Base-by-base conservation (phyloP, 53 echinoderm and acorn worm species). In the Astropecten irregularis region DNA sequence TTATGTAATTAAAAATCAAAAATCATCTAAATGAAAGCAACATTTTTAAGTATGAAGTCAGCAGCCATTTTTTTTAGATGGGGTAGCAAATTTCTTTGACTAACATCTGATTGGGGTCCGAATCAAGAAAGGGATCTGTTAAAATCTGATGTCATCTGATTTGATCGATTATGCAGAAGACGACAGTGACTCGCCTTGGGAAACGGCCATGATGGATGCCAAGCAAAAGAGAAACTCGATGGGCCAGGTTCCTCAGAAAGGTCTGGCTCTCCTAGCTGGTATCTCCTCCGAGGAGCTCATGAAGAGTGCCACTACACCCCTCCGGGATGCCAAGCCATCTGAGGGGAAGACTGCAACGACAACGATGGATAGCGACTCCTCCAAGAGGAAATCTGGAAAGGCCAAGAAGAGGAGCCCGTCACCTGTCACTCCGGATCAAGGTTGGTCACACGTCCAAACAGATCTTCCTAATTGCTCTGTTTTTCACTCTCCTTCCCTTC, bases 141-240 rank as follows among this genome's bases (percentile, higher is more conserved):
- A n/a, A n/a, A n/a, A n/a, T n/a, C n/a, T n/a, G n/a, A n/a, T n/a
- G n/a, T n/a, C n/a, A n/a, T n/a, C n/a, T n/a, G n/a, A n/a, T n/a
- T n/a, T n/a, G n/a, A n/a, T n/a, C n/a, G n/a, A n/a, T n/a, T n/a
- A 38, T 55, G 1, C 40, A 95, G 95, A 91, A 25, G 91, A 95
- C 49, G 88, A 91, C 68, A 95, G 95, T 60, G 95, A 95, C 64
- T 95, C 95, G 0, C 76, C 87, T 2, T 69, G 87, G 77, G 89
- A 89, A 27, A 84, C 77, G 0, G 79, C 77, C n/a, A 77, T 69
- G 48, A 77, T 77, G 8, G 60, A 66, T 35, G 76, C 89, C 49
- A 76, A 79, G 62, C 79, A 61, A 62, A 79, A 60, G 30, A 38
- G 61, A 28, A 79, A 79, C 79, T 48, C 76, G 18, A 38, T 53